A percentile compares a stretch with the other conserved stretches of the same genome.
Evolutionary conservation across 2,113 vertebrate genomes (phyloP).

Genomic region (Prionailurus bengalensis): DNA sequence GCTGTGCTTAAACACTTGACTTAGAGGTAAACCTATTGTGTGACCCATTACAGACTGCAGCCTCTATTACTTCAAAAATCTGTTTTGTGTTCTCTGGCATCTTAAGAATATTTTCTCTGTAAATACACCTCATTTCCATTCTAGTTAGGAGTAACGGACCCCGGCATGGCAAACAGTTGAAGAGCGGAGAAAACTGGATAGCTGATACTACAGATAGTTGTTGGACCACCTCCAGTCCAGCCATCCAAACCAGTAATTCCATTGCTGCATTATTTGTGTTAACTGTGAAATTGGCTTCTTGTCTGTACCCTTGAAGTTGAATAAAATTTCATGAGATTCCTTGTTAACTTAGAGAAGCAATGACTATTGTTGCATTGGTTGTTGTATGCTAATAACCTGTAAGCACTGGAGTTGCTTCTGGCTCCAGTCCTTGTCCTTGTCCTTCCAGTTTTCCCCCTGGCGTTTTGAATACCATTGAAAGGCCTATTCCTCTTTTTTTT

Average conservation of each 20-base stretch:
- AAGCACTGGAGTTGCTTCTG: neutral
- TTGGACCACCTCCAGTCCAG: constrained; percentile 51
- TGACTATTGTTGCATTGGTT: neutral
- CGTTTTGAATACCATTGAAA: neutral
- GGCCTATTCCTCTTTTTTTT: neutral
- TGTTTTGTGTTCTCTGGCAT: constrained; percentile 25
- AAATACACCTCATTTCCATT: constrained; percentile 54
- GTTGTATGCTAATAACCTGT: neutral
- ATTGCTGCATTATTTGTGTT: constrained; percentile 52
- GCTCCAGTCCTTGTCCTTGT: neutral
- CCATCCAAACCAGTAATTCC: constrained; percentile 28
- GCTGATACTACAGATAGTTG: constrained; percentile 2
- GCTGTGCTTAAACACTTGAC: neutral
- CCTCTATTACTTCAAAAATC: neutral
- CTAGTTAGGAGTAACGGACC: constrained; percentile 38
- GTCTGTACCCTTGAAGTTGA: constrained; percentile 64
- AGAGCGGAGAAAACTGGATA: neutral
- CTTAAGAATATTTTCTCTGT: constrained; percentile 42
- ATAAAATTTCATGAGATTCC: constrained; percentile 69
- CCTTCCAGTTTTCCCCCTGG: neutral
- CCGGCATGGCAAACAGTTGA: neutral
- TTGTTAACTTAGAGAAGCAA: constrained; percentile 31
- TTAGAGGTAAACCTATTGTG: neutral
- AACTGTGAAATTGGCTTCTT: constrained; percentile 62
- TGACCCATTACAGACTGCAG: neutral